These are phyloP conservation scores for Oasisia sp. DNA, from an alignment of 2,888 invertebrate genomes.

Conservation along the genomic window DNA sequence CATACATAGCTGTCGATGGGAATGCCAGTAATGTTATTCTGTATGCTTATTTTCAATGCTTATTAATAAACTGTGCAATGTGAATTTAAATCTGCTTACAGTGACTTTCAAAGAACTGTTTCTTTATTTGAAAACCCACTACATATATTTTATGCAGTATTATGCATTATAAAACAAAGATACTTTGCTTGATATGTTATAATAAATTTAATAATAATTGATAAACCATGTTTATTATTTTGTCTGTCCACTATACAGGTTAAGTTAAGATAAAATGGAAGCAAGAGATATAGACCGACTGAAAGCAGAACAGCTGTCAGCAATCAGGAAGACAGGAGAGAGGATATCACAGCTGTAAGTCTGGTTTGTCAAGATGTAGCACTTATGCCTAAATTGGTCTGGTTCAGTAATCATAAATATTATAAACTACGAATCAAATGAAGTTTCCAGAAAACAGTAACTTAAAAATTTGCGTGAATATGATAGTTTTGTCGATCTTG, in stretches of 20 bases:
- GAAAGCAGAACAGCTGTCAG: conserved; percentile 52
- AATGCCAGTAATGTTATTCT: too few species aligned
- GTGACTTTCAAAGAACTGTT: too few species aligned
- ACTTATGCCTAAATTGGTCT: not conserved
- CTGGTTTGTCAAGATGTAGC: conserved; percentile 8
- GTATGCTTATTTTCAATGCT: not conserved
- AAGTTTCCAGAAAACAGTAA: not conserved
- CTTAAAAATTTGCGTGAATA: not conserved
- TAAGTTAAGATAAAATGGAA: conserved; percentile 14
- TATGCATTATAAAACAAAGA: not conserved
- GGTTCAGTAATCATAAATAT: not conserved
- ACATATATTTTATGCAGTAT: not conserved
- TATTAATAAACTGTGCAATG: not conserved
- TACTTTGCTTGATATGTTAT: too few species aligned
- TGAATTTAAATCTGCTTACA: too few species aligned
- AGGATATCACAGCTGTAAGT: conserved; percentile 52
- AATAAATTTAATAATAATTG: not conserved
- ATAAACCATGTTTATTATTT: not conserved
- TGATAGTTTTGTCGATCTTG: not conserved
- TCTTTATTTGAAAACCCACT: too few species aligned
- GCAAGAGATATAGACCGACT: conserved; percentile 40
- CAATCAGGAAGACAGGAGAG: conserved; percentile 49
- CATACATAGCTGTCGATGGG: too few species aligned
- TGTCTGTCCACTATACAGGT: not conserved
- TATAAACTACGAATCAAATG: not conserved